phyloP scores from a whole-genome alignment of 2,113 vertebrate genomes.

The Tragulus kanchil region DNA sequence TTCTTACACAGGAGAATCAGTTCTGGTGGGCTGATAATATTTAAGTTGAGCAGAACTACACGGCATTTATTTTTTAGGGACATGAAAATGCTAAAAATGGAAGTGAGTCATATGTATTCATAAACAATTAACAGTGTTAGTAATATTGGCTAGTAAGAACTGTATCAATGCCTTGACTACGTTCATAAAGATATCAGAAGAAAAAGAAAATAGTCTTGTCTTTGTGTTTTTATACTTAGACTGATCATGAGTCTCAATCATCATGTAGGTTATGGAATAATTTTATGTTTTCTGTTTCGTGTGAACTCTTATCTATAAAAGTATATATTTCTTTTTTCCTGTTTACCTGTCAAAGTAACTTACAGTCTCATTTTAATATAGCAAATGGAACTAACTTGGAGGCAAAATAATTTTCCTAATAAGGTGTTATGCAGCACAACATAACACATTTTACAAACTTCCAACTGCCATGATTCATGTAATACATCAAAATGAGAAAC shows the following conservation, averaged over 20 bases:
- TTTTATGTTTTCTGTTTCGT: slow-evolving; percentile 67
- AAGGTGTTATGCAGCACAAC: slow-evolving; percentile 64
- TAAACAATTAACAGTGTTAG: slow-evolving; percentile 59
- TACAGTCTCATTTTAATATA: slow-evolving; percentile 73
- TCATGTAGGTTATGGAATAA: slow-evolving; percentile 59
- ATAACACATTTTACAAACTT: slow-evolving; percentile 67
- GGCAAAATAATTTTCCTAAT: slow-evolving; percentile 66
- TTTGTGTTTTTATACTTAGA: slow-evolving; percentile 64
- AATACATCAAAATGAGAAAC: slow-evolving; percentile 61
- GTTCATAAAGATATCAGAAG: slow-evolving; percentile 70
- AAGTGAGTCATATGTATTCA: slow-evolving; percentile 53
- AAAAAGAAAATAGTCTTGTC: slow-evolving; percentile 69
- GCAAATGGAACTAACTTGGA: slow-evolving; percentile 62
- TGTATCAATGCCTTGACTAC: slow-evolving; percentile 59
- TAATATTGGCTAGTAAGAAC: slow-evolving; percentile 58
- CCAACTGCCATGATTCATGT: slow-evolving; percentile 61
- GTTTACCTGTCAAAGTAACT: slow-evolving; percentile 66
- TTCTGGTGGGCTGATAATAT: slow-evolving; percentile 61
- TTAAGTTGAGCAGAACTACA: slow-evolving; percentile 56
- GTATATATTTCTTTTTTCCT: slow-evolving; percentile 70
- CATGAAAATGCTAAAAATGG: slow-evolving; percentile 69
- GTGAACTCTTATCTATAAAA: slow-evolving; percentile 74
- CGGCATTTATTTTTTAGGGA: slow-evolving; percentile 58
- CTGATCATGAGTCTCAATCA: slow-evolving; percentile 74
- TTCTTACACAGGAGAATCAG: slow-evolving; percentile 52